Evolutionary conservation across 2,113 vertebrate species (phyloP).

Genomic region (Paratilapia polleni): DNA sequence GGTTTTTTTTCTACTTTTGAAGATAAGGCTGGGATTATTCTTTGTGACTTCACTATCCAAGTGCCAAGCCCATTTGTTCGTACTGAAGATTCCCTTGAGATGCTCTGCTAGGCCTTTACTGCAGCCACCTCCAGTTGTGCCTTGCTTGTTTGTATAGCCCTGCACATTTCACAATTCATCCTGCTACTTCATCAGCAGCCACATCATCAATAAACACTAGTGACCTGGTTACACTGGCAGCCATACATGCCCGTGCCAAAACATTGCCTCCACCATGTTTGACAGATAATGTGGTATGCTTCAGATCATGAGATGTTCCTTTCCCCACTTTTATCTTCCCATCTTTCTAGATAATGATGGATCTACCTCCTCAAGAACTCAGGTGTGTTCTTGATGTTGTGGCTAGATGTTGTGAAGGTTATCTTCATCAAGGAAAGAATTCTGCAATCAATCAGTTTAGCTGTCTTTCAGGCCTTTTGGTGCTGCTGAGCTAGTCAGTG

Average conservation of each 20-base stretch:
- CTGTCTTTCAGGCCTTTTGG: not conserved
- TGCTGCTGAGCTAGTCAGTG: not conserved
- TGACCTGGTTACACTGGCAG: no score
- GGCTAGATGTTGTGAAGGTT: no score
- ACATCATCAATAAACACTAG: not conserved
- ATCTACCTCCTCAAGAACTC: no score
- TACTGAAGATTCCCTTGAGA: not conserved
- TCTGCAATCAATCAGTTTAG: not conserved
- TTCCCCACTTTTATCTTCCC: not conserved
- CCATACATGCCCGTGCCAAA: no score
- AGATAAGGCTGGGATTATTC: not conserved
- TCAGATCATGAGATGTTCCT: not conserved
- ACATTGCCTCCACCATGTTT: no score
- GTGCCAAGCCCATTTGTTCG: not conserved
- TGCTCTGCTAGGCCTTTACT: not conserved
- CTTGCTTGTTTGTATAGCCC: not conserved
- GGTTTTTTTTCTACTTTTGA: not conserved
- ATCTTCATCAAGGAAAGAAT: no score
- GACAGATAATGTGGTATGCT: no score
- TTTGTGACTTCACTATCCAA: not conserved
- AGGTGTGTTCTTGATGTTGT: no score
- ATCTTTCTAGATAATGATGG: not conserved
- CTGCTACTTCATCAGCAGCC: not conserved
- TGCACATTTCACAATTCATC: not conserved
- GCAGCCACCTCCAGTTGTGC: not conserved